Evolutionary conservation across 1,140 invertebrate genomes (phyloP).

Genomic region (Batillaria attramentaria): DNA sequence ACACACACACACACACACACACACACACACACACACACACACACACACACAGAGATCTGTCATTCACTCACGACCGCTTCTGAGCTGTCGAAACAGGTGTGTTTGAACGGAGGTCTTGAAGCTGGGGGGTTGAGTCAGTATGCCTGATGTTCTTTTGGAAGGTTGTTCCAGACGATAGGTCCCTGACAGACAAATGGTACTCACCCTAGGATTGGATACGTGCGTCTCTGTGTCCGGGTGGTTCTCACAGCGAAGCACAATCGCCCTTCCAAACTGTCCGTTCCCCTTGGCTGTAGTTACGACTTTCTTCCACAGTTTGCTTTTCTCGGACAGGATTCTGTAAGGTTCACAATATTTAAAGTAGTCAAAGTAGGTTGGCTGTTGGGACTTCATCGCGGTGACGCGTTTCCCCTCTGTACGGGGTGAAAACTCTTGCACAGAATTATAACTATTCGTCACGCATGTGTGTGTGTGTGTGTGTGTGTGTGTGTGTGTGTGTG

Average conservation of each 20-base stretch:
- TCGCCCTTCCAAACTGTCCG: neutral
- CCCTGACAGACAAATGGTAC: neutral
- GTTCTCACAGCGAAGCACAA: slow-evolving; percentile 12
- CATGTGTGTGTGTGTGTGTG: no score
- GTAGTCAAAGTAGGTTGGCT: neutral
- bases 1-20: neutral
- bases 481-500: no score
- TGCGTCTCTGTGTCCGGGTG: slow-evolving; percentile 21
- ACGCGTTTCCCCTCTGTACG: neutral
- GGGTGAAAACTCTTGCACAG: neutral
- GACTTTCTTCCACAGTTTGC: slow-evolving; percentile 27
- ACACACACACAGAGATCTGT: no score
- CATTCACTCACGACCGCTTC: neutral
- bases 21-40: neutral
- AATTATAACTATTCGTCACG: neutral
- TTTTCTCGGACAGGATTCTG: neutral
- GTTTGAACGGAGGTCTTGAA: neutral
- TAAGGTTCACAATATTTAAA: neutral
- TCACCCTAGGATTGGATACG: neutral
- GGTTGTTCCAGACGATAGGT: no score
- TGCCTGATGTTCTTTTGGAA: no score
- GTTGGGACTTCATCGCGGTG: neutral
- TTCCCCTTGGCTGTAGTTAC: neutral
- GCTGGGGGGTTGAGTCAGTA: neutral
- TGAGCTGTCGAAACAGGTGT: neutral